Conservation (phyloP, 2,113 vertebrate species). For the Stomatorhinus ivindoensis region DNA sequence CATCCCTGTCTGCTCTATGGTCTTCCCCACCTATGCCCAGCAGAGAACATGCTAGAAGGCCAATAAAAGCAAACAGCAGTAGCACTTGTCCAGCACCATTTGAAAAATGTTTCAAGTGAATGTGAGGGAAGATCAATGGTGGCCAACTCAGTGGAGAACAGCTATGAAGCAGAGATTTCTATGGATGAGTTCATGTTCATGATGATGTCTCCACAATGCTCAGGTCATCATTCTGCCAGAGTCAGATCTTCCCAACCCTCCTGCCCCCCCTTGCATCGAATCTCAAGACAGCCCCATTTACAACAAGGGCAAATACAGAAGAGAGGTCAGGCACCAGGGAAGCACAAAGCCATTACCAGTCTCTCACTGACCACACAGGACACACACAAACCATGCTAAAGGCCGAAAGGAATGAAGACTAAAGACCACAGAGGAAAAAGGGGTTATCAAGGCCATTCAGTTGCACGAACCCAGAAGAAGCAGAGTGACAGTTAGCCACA, state of each 20-base stretch:
- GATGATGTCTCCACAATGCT: background rate
- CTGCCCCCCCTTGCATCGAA: background rate
- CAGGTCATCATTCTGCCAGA: background rate
- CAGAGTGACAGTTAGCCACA: background rate
- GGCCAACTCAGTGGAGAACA: background rate
- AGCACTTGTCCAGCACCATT: background rate
- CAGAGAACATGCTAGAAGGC: background rate
- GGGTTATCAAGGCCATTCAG: background rate
- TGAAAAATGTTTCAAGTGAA: background rate
- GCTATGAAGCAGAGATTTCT: background rate
- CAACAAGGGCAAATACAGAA: background rate
- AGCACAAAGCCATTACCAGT: background rate
- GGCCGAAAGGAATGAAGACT: background rate
- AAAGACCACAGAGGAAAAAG: background rate
- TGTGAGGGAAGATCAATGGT: background rate
- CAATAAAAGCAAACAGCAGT: background rate
- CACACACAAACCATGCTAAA: background rate
- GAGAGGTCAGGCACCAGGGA: background rate
- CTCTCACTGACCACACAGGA: background rate
- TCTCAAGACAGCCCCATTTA: background rate
- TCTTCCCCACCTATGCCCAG: background rate
- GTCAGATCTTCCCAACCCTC: background rate
- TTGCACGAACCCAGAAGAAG: background rate
- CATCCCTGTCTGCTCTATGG: background rate
- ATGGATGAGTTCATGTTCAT: background rate